Evolutionary conservation across 1,140 invertebrate genomes (phyloP).

Genomic region (Sycobia sp.): DNA sequence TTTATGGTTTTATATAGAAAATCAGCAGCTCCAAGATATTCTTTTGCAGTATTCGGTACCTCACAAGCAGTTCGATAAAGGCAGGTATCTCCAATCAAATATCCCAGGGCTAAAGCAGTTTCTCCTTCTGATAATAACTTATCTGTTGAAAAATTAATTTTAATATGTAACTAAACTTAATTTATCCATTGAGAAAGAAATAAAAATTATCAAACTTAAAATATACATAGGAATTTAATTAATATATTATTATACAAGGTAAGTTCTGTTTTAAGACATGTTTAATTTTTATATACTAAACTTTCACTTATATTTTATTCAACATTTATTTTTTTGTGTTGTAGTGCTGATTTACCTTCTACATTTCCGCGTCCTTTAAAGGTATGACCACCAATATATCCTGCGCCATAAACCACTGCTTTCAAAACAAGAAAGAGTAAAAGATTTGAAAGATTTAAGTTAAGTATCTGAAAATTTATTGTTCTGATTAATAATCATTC

Average conservation of each 20-base stretch:
- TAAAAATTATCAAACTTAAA: not conserved
- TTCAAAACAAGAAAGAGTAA: constrained; percentile 80
- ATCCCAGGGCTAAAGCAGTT: constrained; percentile 70
- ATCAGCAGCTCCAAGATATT: constrained; percentile 77
- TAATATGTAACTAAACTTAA: too few relatives aligned
- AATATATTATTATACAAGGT: not conserved
- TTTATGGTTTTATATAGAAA: constrained; percentile 73
- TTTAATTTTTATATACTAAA: constrained; percentile 1
- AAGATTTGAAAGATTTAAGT: constrained; percentile 81
- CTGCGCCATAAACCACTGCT: constrained; percentile 79
- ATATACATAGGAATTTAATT: constrained; percentile 15
- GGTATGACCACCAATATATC: constrained; percentile 69
- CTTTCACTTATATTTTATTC: constrained; percentile 9
- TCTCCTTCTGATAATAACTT: constrained; percentile 69
- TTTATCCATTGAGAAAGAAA: too few relatives aligned
- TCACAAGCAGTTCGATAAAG: constrained; percentile 77
- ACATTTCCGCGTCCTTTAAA: constrained; percentile 46
- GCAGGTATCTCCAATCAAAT: constrained; percentile 76
- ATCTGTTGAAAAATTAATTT: too few relatives aligned
- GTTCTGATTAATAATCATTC: too few relatives aligned
- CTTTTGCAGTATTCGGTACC: constrained; percentile 71
- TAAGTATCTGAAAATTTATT: constrained; percentile 69
- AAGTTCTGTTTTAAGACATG: constrained; percentile 7
- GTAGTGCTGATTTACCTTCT: constrained; percentile 43
- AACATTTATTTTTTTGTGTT: constrained; percentile 15